Conservation (phyloP, 2,113 vertebrate species). For the Myiozetetes cayanensis region DNA sequence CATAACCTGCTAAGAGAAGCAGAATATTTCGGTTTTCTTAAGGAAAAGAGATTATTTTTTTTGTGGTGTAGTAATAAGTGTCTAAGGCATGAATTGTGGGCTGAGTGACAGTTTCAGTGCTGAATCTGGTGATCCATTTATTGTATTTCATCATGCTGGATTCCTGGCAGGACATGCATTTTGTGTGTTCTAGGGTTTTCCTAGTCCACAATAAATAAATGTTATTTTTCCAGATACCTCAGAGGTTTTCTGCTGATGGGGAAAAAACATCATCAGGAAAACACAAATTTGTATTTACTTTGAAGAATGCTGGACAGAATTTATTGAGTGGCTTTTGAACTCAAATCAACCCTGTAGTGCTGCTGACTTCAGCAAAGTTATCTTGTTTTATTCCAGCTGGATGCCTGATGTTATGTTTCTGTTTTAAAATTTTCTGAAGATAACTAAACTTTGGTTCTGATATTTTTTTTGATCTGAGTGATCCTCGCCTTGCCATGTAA, state of each 20-base stretch:
- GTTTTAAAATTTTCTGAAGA: not conserved
- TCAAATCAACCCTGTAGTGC: not conserved
- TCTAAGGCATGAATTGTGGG: not conserved
- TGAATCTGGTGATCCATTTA: not conserved
- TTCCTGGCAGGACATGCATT: not conserved
- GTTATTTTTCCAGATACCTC: not conserved
- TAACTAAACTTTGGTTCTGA: not conserved
- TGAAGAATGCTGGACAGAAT: not conserved
- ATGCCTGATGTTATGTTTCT: not conserved
- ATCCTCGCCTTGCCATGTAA: not conserved
- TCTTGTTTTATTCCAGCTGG: not conserved
- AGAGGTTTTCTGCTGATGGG: not conserved
- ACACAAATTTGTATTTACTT: not conserved
- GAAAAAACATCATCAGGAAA: not conserved
- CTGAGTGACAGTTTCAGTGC: not conserved
- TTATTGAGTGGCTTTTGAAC: not conserved
- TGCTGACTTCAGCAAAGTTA: not conserved
- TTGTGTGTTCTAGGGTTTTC: not conserved
- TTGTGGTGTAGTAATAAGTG: not conserved
- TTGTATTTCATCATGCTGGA: not conserved
- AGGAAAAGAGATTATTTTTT: not conserved
- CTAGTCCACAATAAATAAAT: not conserved
- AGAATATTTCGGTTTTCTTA: not conserved
- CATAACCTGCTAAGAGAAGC: not conserved
- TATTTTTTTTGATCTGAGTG: not conserved